phyloP scores from a whole-genome alignment of 2,113 vertebrate species.

The Phoenicopterus ruber region DNA sequence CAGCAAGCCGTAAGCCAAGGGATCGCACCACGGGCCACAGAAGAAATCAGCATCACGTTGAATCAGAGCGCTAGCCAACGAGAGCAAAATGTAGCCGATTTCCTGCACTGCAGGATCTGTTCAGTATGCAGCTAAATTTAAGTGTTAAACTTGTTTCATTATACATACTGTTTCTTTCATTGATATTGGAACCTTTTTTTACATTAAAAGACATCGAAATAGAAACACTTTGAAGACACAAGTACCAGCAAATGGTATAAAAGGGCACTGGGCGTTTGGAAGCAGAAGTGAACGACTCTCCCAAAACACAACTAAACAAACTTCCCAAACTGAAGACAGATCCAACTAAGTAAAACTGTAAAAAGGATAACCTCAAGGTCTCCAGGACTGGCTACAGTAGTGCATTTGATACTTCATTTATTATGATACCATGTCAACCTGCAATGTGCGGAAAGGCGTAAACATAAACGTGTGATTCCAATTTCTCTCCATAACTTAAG shows the following conservation, averaged over 20 bases:
- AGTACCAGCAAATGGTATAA: background rate
- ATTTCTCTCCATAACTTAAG: background rate
- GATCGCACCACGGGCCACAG: background rate
- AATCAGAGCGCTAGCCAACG: background rate
- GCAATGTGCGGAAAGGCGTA: background rate
- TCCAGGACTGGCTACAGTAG: background rate
- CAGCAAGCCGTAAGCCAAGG: rapidly evolving
- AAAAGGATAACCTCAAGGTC: background rate
- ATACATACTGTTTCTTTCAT: background rate
- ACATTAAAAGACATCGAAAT: background rate
- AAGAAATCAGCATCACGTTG: background rate
- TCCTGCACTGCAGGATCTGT: background rate
- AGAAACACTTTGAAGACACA: background rate
- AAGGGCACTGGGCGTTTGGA: background rate
- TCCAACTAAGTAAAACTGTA: background rate
- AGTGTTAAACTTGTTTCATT: background rate
- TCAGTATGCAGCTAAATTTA: background rate
- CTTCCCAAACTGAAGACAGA: background rate
- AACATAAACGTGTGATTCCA: background rate
- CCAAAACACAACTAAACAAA: background rate
- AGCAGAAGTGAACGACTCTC: background rate
- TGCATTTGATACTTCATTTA: background rate
- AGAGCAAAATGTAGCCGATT: background rate
- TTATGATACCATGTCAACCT: background rate
- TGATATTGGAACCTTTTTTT: background rate